Conservation (phyloP, 1,140 invertebrate species). For the Augochlora pura region DNA sequence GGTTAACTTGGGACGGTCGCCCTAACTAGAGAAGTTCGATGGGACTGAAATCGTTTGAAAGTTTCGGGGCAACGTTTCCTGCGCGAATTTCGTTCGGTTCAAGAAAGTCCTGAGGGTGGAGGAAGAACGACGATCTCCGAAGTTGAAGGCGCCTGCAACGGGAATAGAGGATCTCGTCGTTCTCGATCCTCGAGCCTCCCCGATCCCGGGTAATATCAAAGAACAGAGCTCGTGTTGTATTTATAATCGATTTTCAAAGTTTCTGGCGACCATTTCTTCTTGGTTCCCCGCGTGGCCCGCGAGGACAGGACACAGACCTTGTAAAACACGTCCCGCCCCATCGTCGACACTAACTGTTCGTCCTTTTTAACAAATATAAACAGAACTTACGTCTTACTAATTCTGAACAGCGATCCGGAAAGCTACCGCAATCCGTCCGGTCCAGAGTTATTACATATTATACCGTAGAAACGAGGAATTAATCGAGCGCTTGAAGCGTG, state of each 20-base stretch:
- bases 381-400: slow-evolving; percentile 71
- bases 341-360: slow-evolving; percentile 72
- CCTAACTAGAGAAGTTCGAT: not conserved
- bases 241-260: slow-evolving; percentile 49
- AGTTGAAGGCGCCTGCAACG: too few species aligned
- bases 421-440: slow-evolving; percentile 15
- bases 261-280: slow-evolving; percentile 56
- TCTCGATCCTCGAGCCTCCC: slow-evolving; percentile 3
- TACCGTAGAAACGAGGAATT: too few species aligned
- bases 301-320: slow-evolving; percentile 36
- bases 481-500: too few species aligned
- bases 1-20: too few species aligned
- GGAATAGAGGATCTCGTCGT: not conserved
- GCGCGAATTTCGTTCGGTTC: slow-evolving; percentile 4
- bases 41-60: not conserved
- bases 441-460: too few species aligned
- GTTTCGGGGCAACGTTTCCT: not conserved
- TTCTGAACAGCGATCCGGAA: slow-evolving; percentile 28
- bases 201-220: slow-evolving; percentile 5
- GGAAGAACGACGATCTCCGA: slow-evolving; percentile 4
- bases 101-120: not conserved
- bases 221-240: slow-evolving; percentile 30
- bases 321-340: slow-evolving; percentile 55
- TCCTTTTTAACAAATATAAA: slow-evolving; percentile 75
- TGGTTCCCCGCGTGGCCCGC: slow-evolving; percentile 27